Percentiles rank a stretch among this genome's conserved stretches.
phyloP scores from a whole-genome alignment of 2,888 invertebrate genomes.

The Andrena minutula region DNA sequence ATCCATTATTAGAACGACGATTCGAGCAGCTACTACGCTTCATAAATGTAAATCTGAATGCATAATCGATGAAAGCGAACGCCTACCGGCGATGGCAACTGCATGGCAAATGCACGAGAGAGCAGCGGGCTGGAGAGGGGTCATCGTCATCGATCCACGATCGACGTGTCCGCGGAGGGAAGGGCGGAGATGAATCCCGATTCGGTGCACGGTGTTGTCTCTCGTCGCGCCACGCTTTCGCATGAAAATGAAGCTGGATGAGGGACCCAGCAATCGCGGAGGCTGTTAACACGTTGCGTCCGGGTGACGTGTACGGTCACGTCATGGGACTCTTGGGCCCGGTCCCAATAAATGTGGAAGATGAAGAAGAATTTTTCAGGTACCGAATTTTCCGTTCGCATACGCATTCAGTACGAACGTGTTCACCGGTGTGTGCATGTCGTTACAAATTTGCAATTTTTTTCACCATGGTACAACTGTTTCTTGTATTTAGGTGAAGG shows the following conservation, averaged over 20 bases:
- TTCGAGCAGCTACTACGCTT: constrained; percentile 72
- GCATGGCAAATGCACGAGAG: constrained; percentile 64
- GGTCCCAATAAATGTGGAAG: too few species aligned
- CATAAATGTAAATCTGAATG: constrained; percentile 82
- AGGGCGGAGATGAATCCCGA: constrained; percentile 5
- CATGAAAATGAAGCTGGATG: neutral
- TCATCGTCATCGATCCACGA: constrained; percentile 53
- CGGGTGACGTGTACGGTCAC: too few species aligned
- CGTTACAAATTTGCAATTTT: too few species aligned
- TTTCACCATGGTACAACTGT: too few species aligned
- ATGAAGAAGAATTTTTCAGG: too few species aligned
- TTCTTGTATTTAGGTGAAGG: too few species aligned
- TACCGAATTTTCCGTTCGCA: too few species aligned
- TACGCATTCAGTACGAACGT: too few species aligned
- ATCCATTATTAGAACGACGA: constrained; percentile 77
- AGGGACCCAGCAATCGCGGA: neutral
- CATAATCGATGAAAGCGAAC: constrained; percentile 82
- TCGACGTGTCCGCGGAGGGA: constrained; percentile 3
- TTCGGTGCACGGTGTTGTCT: constrained; percentile 10
- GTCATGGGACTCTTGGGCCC: too few species aligned
- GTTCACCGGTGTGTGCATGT: too few species aligned
- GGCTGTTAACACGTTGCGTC: neutral
- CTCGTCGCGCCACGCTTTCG: neutral
- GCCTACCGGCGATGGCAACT: constrained; percentile 68
- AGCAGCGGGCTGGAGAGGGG: constrained; percentile 6